These are phyloP conservation scores for Ovis aries DNA, from an alignment of 2,113 vertebrate genomes.

Conservation along the genomic window ARS-UI_Ramb_v3.0 NC_056059.1:8593001-8593500, in stretches of 20 bases:
- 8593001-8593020: background rate
- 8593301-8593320: background rate
- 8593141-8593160: background rate
- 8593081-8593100: background rate
- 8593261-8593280: background rate
- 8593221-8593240: background rate
- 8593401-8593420: background rate
- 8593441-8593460: background rate
- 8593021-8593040: background rate
- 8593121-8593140: background rate
- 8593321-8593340: background rate
- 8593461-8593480: accelerated
- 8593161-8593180: background rate
- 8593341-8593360: background rate
- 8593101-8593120: background rate
- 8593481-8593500: background rate
- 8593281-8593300: background rate
- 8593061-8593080: background rate
- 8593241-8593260: background rate
- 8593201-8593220: background rate
- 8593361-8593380: background rate
- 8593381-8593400: background rate
- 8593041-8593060: background rate
- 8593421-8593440: background rate
- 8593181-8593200: background rate